phyloP scores from a whole-genome alignment of 1,140 invertebrate genomes.

The Rhizoglyphus robini region DNA sequence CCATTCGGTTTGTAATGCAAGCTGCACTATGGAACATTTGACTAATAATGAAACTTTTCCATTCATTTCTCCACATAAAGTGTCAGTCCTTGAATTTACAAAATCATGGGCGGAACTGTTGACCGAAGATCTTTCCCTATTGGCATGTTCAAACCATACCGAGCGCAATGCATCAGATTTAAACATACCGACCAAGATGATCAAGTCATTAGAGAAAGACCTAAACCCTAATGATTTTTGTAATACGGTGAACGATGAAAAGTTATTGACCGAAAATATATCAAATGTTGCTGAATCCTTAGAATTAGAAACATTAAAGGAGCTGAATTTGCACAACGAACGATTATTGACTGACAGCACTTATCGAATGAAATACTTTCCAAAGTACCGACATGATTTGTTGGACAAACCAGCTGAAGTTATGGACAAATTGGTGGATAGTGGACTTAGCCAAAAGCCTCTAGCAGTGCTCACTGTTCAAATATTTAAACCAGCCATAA shows the following conservation, averaged over 20 bases:
- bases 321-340: not conserved
- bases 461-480: constrained; percentile 23
- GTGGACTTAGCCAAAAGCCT: not conserved
- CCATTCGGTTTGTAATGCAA: not conserved
- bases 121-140: not conserved
- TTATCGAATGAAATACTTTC: not conserved
- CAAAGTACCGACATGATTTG: not conserved
- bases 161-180: not conserved
- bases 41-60: not conserved
- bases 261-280: not conserved
- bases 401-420: not conserved
- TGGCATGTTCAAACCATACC: not conserved
- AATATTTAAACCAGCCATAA: constrained; percentile 21
- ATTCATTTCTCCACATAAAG: not conserved
- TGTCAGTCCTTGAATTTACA: constrained; percentile 6
- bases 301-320: not conserved
- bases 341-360: not conserved
- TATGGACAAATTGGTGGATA: not conserved
- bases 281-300: not conserved
- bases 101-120: not conserved
- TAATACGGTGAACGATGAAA: not conserved
- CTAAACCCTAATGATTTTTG: not conserved
- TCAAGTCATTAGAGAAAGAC: not conserved
- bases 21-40: not conserved
- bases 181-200: not conserved